Percentiles rank a stretch among this genome's conserved stretches.
Evolutionary conservation across 2,888 invertebrate species (phyloP).

Genomic region (Tortricodes alternella): DNA sequence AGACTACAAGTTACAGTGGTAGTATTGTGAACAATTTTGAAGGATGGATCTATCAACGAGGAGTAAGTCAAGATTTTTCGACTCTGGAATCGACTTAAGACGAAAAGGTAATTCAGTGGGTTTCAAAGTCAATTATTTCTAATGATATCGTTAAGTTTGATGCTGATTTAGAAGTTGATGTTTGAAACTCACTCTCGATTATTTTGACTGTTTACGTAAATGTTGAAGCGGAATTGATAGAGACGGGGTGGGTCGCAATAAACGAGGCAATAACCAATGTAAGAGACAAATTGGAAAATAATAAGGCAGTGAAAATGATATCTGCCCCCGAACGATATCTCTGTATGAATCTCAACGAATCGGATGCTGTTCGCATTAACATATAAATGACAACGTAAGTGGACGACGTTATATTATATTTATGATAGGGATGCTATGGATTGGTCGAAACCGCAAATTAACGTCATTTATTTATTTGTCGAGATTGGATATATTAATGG

Average conservation of each 20-base stretch:
- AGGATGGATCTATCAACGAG: constrained; percentile 76
- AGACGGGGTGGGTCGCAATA: constrained; percentile 57
- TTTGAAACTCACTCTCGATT: constrained; percentile 26
- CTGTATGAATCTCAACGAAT: constrained; percentile 72
- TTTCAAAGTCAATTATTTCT: constrained; percentile 19
- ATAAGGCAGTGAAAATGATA: constrained; percentile 82
- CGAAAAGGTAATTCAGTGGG: constrained; percentile 72
- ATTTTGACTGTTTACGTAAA: constrained; percentile 22
- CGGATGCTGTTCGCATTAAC: constrained; percentile 73
- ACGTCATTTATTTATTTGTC: constrained; percentile 10
- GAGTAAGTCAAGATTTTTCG: constrained; percentile 83
- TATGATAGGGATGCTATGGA: constrained; percentile 53
- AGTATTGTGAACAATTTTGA: constrained; percentile 41
- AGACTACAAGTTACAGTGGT: constrained; percentile 21
- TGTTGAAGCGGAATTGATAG: constrained; percentile 49
- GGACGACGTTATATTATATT: constrained; percentile 68
- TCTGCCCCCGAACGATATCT: constrained; percentile 75
- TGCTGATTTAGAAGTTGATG: neutral
- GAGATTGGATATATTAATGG: constrained; percentile 20
- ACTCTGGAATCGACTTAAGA: constrained; percentile 79
- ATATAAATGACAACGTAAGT: constrained; percentile 82
- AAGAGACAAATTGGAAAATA: constrained; percentile 81
- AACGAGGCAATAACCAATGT: constrained; percentile 77
- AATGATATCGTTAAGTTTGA: neutral
- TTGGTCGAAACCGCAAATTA: constrained; percentile 15